Evolutionary conservation across 2,888 invertebrate genomes (phyloP), one percentile per base, ranked within the genome.

Genomic region (Tenthredo notha): DNA sequence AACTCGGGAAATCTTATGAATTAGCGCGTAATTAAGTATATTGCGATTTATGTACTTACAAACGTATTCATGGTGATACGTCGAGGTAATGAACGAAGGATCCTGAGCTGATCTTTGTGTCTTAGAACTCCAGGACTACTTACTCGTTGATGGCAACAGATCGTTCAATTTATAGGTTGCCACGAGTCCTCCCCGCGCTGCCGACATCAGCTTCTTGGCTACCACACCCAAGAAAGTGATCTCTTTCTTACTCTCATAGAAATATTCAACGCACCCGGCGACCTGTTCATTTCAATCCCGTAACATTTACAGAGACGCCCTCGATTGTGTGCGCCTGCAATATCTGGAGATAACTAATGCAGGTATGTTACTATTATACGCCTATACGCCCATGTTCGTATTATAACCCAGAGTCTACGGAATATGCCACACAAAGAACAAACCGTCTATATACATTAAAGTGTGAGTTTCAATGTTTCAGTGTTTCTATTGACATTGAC

Each of bases 221-320:
- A 91, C 90, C 92, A 92, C 92, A 92, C 92, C 92, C 92, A 92
- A 88, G 90, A 90, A 91, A 92, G 91, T 92, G 92, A 91, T 92
- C 92, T 91, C 89, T 88, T 92, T 92, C 89, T 70, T 61, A 80
- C 65, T 83, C 83, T 18, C 83, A 70, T 70, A 67, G 61, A 47
- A 47, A 83, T 58, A 80, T 61, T 9, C 10, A 70, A 43, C 47
- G 84, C 87, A 86, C 85, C 87, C 87, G 77, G 67, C 58, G 54
- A 74, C 88, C 89, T 91, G 91, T 89, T 90, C 54, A 12, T 50
- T n/a, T 47, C 70, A 67, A 89, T 91, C 91, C 89, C 89, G 90
- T 91, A 91, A 92, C 90, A 91, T 91, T 91, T 88, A 88, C 80
- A 58, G 40, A 80, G 61, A 80, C 80, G 37, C 40, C n/a, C 61